Evolutionary conservation across 2,797 vertebrate genomes (phyloP).

Genomic region (Rhynchotus rufescens): DNA sequence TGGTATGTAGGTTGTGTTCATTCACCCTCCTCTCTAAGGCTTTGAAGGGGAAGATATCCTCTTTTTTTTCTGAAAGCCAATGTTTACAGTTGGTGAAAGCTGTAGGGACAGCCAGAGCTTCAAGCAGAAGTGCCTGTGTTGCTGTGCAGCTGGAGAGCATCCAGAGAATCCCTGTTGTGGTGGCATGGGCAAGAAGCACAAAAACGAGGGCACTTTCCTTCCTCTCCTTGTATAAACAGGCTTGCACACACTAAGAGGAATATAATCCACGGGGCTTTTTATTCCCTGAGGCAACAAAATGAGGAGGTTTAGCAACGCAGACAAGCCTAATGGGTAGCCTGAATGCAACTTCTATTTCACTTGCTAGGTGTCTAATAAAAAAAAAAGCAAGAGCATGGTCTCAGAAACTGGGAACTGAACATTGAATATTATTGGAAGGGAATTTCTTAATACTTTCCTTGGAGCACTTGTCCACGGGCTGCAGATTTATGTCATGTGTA

Average conservation of each 20-base stretch:
- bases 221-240: background rate
- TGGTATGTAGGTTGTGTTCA: background rate
- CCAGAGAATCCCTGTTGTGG: background rate
- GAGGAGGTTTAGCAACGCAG: background rate
- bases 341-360: background rate
- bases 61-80: background rate
- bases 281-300: background rate
- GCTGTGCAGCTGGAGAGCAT: background rate
- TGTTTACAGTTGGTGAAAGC: background rate
- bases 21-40: background rate
- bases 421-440: background rate
- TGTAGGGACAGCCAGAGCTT: background rate
- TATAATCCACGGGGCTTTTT: background rate
- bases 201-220: background rate
- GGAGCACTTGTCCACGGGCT: background rate
- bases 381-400: background rate
- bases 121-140: background rate
- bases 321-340: background rate
- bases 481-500: constrained; percentile 15
- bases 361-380: background rate
- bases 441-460: constrained; percentile 21
- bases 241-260: background rate
- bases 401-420: background rate
- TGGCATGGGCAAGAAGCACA: background rate
- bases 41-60: constrained; percentile 21